Conservation (phyloP, 2,888 invertebrate genomes). For the Toxonevra muliebris region DNA sequence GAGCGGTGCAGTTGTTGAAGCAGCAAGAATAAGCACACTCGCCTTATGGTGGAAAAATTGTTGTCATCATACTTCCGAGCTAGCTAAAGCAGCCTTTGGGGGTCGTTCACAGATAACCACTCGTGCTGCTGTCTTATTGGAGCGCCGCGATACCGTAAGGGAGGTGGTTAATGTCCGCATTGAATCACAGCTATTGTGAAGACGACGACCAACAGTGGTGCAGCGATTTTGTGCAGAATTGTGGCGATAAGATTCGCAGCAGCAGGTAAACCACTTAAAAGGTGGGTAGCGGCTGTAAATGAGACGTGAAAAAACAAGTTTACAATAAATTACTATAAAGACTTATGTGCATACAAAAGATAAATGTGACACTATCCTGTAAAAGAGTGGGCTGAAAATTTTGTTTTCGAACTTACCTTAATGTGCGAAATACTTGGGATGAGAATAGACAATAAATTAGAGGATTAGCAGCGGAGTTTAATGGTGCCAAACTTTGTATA, state of each 20-base stretch:
- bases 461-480: slow-evolving; percentile 94
- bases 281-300: slow-evolving; percentile 68
- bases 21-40: neutral
- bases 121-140: slow-evolving; percentile 57
- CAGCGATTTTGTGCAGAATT: slow-evolving; percentile 60
- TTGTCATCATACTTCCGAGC: slow-evolving; percentile 65
- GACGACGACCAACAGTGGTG: slow-evolving; percentile 60
- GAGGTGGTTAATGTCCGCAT: slow-evolving; percentile 65
- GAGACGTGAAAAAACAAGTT: slow-evolving; percentile 17
- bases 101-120: slow-evolving; percentile 58
- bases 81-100: slow-evolving; percentile 56
- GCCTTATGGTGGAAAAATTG: slow-evolving; percentile 5
- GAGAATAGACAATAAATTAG: slow-evolving; percentile 94
- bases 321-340: neutral
- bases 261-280: slow-evolving; percentile 72
- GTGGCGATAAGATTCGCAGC: slow-evolving; percentile 66
- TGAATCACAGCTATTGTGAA: slow-evolving; percentile 64
- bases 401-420: slow-evolving; percentile 74
- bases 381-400: too few species aligned
- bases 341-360: too few species aligned
- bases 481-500: slow-evolving; percentile 88
- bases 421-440: slow-evolving; percentile 83
- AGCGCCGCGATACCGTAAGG: slow-evolving; percentile 61
- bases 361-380: too few species aligned
- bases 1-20: neutral